Base-by-base conservation (phyloP, 2,888 invertebrate genomes). In the Nymphalis polychloros region DNA sequence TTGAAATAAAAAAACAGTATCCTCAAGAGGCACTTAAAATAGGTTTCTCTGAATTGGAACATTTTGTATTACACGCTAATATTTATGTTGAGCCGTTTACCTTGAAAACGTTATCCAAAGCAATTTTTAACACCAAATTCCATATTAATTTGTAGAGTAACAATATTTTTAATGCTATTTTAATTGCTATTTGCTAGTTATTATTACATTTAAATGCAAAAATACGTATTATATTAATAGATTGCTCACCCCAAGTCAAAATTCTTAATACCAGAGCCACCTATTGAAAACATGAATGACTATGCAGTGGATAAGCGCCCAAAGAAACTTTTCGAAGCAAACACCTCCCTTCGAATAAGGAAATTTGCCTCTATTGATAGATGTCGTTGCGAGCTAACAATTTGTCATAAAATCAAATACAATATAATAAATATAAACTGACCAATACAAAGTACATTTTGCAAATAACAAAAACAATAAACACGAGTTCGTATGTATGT, bases 71-170 rank as follows among this genome's bases (percentile, higher is more conserved):
- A 65, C 67, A 64, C 64, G 70, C 63, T 63, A 70, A 70, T 70
- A 72, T 72, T 70, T 70, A 68, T 63, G 59, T 66, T 64, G 66
- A 64, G 65, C 46, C 52, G 70, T 72, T 70, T 63, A 62, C 72
- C 72, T 72, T 72, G 72, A 66, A 64, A 66, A 64, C 60, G 68
- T 68, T 70, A 57, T 65, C 70, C 60, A 64, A 60, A 68, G 41
- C 46, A 65, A 57, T 59, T 66, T 72, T 70, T 70, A 57, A 65
- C 65, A 70, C 57, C 61, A 59, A 66, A 61, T 68, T 68, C 52
- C 52, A 19, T 70, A 65, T 64, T 27, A 50, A 16, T 50, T 50
- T 57, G 61, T 55, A 48, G 46, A 71, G 31, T 62, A 48, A 60
- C 59, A 19, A 50, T 50, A 19, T 57, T 53, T 59, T 48, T 41